Percentiles rank a stretch among this genome's conserved stretches.
These are phyloP conservation scores for Charaxes varanes DNA, from an alignment of 1,140 invertebrate genomes.

Conservation along the genomic window DNA sequence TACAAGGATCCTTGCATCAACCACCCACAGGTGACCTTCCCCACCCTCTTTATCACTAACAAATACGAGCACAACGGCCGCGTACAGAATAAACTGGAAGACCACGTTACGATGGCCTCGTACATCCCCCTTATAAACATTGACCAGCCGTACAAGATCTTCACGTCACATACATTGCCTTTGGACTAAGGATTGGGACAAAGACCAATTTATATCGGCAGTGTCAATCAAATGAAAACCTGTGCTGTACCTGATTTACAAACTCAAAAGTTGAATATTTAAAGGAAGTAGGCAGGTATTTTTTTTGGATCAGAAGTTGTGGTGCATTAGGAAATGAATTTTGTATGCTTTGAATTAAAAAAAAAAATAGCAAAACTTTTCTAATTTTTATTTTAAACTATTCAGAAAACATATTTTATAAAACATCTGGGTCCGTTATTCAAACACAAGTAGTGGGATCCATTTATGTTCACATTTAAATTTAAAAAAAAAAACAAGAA, in stretches of 20 bases:
- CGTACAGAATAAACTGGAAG: conserved; percentile 17
- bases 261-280: conserved; percentile 39
- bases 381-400: background rate
- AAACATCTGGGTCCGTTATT: too few species aligned
- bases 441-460: too few species aligned
- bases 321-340: background rate
- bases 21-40: conserved; percentile 29
- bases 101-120: conserved; percentile 28
- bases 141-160: conserved; percentile 29
- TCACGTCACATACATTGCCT: conserved; percentile 15
- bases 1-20: conserved; percentile 44
- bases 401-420: too few species aligned
- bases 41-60: conserved; percentile 14
- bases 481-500: too few species aligned
- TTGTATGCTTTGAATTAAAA: too few species aligned
- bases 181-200: conserved; percentile 9
- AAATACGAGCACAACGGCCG: conserved; percentile 14
- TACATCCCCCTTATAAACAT: conserved; percentile 35
- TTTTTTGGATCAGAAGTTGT: conserved; percentile 2
- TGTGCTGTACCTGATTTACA: conserved; percentile 43
- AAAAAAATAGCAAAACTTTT: background rate
- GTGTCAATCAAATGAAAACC: conserved; percentile 45
- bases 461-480: too few species aligned
- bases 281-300: conserved; percentile 14
- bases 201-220: conserved; percentile 30